These are phyloP conservation scores for Amphiura filiformis DNA, from an alignment of 35 echinoderm and acorn worm species.

Conservation along the genomic window DNA sequence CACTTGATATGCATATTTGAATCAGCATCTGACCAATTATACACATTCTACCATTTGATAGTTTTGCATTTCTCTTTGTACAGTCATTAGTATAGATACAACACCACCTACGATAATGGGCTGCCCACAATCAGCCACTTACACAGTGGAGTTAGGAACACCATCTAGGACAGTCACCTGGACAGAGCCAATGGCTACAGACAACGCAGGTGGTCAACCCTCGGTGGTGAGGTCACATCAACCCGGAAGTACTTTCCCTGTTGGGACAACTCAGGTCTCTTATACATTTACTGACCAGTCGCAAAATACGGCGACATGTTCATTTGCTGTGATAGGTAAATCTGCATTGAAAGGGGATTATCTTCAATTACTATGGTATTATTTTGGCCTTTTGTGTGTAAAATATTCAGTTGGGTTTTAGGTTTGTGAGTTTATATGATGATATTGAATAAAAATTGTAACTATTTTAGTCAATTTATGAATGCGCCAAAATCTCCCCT, in stretches of 20 bases:
- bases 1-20: too few species aligned
- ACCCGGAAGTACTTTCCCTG: slow-evolving; percentile 23
- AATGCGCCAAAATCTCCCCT: too few species aligned
- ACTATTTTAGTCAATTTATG: too few species aligned
- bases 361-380: neutral
- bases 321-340: slow-evolving; percentile 20
- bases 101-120: neutral
- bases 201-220: neutral
- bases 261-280: slow-evolving; percentile 24
- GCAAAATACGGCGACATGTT: slow-evolving; percentile 18
- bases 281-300: slow-evolving; percentile 34
- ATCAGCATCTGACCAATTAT: too few species aligned
- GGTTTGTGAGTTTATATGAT: neutral
- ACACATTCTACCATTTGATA: too few species aligned
- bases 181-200: slow-evolving; percentile 14
- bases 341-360: neutral
- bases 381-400: neutral
- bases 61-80: too few species aligned
- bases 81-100: neutral
- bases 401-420: neutral
- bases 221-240: neutral
- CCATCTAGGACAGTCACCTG: slow-evolving; percentile 1
- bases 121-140: slow-evolving; percentile 4
- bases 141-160: neutral
- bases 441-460: neutral